These are phyloP conservation scores for Drosophila serrata DNA, from an alignment of 1,140 invertebrate genomes.

Conservation along the genomic window DNA sequence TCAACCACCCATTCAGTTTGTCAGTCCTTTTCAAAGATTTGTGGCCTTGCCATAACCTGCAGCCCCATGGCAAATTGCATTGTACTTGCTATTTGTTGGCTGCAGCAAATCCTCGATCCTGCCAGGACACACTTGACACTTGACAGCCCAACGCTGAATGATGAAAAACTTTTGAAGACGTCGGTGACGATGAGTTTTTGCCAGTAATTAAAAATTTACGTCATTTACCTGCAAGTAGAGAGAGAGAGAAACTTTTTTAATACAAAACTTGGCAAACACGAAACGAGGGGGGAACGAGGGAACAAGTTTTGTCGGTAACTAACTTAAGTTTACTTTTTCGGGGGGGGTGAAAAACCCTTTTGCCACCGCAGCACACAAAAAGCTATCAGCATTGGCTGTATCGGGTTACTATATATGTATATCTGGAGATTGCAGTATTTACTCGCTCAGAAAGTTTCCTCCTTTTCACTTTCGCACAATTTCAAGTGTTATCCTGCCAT, in stretches of 20 bases:
- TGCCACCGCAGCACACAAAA: constrained; percentile 48
- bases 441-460: constrained; percentile 25
- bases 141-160: constrained; percentile 69
- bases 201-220: constrained; percentile 81
- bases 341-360: constrained; percentile 11
- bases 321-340: constrained; percentile 45
- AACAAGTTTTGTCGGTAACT: constrained; percentile 40
- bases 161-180: constrained; percentile 70
- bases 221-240: constrained; percentile 77
- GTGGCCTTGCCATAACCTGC: constrained; percentile 49
- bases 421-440: constrained; percentile 19
- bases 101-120: constrained; percentile 27
- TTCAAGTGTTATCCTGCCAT: constrained; percentile 32
- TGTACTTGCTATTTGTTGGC: constrained; percentile 43
- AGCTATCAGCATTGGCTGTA: constrained; percentile 58
- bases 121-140: constrained; percentile 72
- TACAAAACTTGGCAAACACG: constrained; percentile 64
- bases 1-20: constrained; percentile 21
- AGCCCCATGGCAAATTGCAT: constrained; percentile 46
- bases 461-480: constrained; percentile 43
- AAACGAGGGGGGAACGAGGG: background rate
- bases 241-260: constrained; percentile 73
- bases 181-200: constrained; percentile 59
- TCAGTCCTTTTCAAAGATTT: constrained; percentile 40
- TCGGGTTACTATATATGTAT: constrained; percentile 24